These are phyloP conservation scores for Tipula lateralis DNA, from an alignment of 2,888 invertebrate genomes.

Conservation along the genomic window DNA sequence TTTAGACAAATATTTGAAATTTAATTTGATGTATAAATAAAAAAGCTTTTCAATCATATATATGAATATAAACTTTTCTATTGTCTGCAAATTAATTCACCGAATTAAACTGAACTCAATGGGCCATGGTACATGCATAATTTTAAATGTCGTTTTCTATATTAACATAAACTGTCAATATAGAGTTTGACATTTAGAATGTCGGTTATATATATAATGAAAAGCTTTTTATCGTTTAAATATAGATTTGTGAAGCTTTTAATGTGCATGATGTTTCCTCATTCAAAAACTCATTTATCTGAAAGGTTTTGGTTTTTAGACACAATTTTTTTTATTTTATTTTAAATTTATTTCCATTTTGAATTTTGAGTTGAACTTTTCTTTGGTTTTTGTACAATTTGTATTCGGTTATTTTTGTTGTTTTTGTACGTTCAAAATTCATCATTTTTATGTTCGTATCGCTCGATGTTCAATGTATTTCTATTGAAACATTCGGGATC, in stretches of 20 bases:
- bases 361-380: not conserved
- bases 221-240: not conserved
- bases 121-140: not conserved
- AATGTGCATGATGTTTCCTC: constrained; percentile 12
- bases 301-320: not conserved
- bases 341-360: not conserved
- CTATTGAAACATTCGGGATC: constrained; percentile 48
- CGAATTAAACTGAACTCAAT: not conserved
- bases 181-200: too few relatives aligned
- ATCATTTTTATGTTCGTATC: constrained; percentile 36
- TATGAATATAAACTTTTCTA: not conserved
- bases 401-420: not conserved
- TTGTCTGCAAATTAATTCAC: not conserved
- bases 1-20: too few relatives aligned
- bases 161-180: too few relatives aligned
- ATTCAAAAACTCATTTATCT: not conserved
- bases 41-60: not conserved
- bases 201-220: not conserved
- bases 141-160: not conserved
- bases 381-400: not conserved
- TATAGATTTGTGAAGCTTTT: constrained; percentile 3
- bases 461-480: constrained; percentile 41
- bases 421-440: not conserved
- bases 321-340: not conserved
- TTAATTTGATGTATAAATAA: not conserved